Base-by-base conservation (phyloP, 2,797 vertebrate species). In the Melanotaenia trifasciata region DNA sequence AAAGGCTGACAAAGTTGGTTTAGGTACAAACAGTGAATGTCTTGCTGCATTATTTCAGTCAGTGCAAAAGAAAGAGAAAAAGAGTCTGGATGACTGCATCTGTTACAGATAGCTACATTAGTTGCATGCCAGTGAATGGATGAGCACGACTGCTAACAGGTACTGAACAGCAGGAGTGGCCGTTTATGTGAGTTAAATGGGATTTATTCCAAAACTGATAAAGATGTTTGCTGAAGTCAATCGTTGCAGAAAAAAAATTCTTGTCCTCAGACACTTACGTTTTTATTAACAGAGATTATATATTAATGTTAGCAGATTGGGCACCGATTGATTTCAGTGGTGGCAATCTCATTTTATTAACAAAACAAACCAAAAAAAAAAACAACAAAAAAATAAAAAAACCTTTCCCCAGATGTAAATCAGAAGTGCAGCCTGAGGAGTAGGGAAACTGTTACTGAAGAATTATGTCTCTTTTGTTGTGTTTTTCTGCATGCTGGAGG, bases 21-120 rank as follows among this genome's bases (percentile, higher is more conserved):
- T 79, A 79, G 83, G 78, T 87, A 74, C 69, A 28, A 73, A 65
- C 71, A 81, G 83, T 68, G 64, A 77, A 63, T 1, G 4, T 64
- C 28, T 72, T 35, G 6, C 67, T 86, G 83, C 74, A 30, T 74
- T 28, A 47, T 80, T 67, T 81, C 38, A 32, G 71, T 74, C 57
- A 81, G 83, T 85, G 83, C 85, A 88, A 87, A 14, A 84, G 79
- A 78, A n/a, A 47, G 62, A 75, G 2, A 16, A 45, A 45, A 45
- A 45, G 16, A 18, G 6, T 72, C 18, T 71, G 45, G 77, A 63
- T 64, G 62, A 38, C 60, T 56, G 40, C 18, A 7, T 84, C 45
- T 73, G 28, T 79, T 56, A 61, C 36, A 70, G 71, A 59, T 40
- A 33, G 54, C 68, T 13, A 45, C 3, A 54, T 70, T 45, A 50